Base-by-base conservation (phyloP, 1,140 invertebrate genomes). In the Eumaeus atala region DNA sequence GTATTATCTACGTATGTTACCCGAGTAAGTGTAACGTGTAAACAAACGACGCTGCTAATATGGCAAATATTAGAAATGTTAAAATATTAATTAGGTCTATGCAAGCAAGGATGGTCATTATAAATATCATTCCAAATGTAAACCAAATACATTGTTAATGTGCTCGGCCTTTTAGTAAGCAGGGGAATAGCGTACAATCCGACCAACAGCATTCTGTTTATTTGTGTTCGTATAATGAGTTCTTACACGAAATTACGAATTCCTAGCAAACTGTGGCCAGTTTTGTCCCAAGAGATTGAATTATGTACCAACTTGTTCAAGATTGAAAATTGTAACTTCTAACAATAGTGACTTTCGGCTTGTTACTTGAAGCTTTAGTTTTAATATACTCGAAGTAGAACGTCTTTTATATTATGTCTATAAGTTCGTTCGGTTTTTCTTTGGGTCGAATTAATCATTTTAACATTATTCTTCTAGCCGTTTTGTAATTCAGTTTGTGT, bases 251-350 rank as follows among this genome's bases (percentile, higher is more conserved):
- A 67, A 63, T 70, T 60, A 61, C 56, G 65, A 74, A 75, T 66
- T 74, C 69, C n/a, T n/a, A n/a, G n/a, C n/a, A 58, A 70, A 62
- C 55, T 64, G 62, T 67, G 60, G 58, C 62, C 57, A 65, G 70
- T 77, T 58, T 68, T 59, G 56, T 65, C 70, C 61, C 76, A n/a
- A 16, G 63, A 65, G 71, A 50, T 63, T 72, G 64, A 75, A 79
- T 82, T 82, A 78, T 79, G 72, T 73, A 72, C 62, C 67, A 72
- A 72, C 62, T 76, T 75, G 64, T 68, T 65, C 66, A 70, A 74
- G 71, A 79, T 79, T 79, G 73, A 79, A 77, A 81, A 81, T 67
- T 69, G 65, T 70, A 77, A 77, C 63, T 77, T 74, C 68, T 58
- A 76, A 79, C 74, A 79, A 76, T 77, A 64, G 61, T 58, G 62